Base-by-base conservation (phyloP, 2,888 invertebrate species). In the Leptothorax acervorum region DNA sequence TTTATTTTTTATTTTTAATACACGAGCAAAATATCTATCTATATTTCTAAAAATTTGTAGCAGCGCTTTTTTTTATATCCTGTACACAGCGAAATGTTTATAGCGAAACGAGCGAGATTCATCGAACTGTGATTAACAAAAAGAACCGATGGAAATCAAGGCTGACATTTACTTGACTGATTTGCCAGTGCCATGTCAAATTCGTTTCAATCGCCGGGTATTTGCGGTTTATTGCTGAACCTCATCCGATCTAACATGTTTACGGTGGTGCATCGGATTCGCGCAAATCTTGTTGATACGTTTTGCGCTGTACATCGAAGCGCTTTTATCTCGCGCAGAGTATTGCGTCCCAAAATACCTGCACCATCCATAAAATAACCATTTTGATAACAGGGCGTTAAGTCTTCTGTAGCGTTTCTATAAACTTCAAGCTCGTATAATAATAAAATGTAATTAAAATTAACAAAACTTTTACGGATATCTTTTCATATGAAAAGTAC, bases 181-280 rank as follows among this genome's bases (percentile, higher is more conserved):
- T 76, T 66, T 76, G 53, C 51, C n/a, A 62, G 31, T 12, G 35
- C 63, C 39, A 76, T 23, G 76, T n/a, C 65, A 82, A 70, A 78
- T 78, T 83, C 83, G 62, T 86, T 74, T 65, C 63, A 82, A 75
- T 88, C 62, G 66, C 5, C 48, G 57, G 82, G 75, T 86, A 88
- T 88, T 86, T 86, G 88, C 79, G 79, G 73, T 85, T 82, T 74
- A 71, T 73, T 74, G 78, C 68, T 15, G 55, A 51, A 48, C 62
- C 11, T 15, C 63, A 62, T 62, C 28, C 28, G 57, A 6, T 86
- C 63, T 63, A 63, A 75, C 42, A 55, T 78, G n/a, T 78, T 78
- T 66, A 53, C 28, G 28, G 18, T 74, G 39, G 31, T 74, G 62
- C 62, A 51, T 39, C 28, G 74, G 18, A 74, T 39, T 63, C 28